A percentile compares a stretch with the other conserved stretches of the same genome.
Conservation (phyloP, 2,888 invertebrate genomes). For the Boloria euphrosyne region DNA sequence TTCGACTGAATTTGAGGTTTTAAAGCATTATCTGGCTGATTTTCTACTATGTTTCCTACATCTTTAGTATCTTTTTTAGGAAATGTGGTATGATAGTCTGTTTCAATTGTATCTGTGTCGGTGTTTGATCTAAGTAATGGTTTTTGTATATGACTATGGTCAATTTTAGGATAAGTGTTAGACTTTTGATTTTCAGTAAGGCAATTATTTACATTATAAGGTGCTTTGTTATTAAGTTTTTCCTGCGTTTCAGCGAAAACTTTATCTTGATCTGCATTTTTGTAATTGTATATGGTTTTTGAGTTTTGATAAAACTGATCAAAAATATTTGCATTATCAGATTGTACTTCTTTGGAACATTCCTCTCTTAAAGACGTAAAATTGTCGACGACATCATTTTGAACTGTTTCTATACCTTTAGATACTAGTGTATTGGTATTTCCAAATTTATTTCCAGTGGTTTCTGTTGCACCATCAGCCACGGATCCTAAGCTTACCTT, state of each 20-base stretch:
- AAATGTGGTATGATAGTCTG: slow-evolving; percentile 33
- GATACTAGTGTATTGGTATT: slow-evolving; percentile 24
- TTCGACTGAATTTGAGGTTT: slow-evolving; percentile 11
- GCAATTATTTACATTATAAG: slow-evolving; percentile 38
- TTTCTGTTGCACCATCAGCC: slow-evolving; percentile 11
- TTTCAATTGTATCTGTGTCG: slow-evolving; percentile 50
- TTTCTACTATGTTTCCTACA: slow-evolving; percentile 10
- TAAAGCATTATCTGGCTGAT: slow-evolving; percentile 25
- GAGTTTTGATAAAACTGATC: slow-evolving; percentile 33
- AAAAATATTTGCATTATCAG: slow-evolving; percentile 44
- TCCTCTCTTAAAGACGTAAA: slow-evolving; percentile 57
- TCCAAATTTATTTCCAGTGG: slow-evolving; percentile 22
- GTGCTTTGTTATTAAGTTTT: slow-evolving; percentile 30
- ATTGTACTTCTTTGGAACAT: slow-evolving; percentile 62
- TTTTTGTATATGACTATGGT: slow-evolving; percentile 47
- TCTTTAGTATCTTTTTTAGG: slow-evolving; percentile 30
- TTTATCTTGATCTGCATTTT: slow-evolving; percentile 8
- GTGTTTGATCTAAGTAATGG: slow-evolving; percentile 58
- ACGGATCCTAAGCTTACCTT: slow-evolving; percentile 52
- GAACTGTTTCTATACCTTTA: slow-evolving; percentile 52
- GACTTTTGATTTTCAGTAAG: slow-evolving; percentile 38
- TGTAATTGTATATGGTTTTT: background rate
- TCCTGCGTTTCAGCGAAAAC: slow-evolving; percentile 25
- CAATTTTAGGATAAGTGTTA: slow-evolving; percentile 58
- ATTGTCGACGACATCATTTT: slow-evolving; percentile 48